These are phyloP conservation scores for Heliconius melpomene DNA, from an alignment of 1,140 invertebrate species.

Conservation along the genomic window DNA sequence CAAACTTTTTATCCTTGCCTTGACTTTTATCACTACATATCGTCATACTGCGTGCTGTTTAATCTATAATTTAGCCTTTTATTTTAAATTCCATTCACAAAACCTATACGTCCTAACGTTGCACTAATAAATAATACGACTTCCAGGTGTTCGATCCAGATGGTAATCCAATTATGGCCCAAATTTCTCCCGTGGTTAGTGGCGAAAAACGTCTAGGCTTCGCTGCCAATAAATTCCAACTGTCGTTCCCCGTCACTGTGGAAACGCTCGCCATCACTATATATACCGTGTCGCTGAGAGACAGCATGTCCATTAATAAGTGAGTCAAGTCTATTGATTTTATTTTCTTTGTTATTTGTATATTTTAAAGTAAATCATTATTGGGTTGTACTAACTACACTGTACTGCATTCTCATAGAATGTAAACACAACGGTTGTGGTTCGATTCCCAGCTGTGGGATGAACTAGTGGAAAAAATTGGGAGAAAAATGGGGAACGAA, in stretches of 20 bases:
- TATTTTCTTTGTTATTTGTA: background rate
- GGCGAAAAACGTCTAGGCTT: conserved; percentile 60
- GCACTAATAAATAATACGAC: background rate
- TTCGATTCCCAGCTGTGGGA: no score
- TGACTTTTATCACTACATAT: no score
- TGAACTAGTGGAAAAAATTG: no score
- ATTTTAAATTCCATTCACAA: no score
- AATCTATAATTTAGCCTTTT: no score
- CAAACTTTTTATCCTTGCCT: no score
- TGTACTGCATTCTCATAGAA: no score
- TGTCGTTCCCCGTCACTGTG: conserved; percentile 72
- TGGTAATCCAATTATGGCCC: conserved; percentile 67
- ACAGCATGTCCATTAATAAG: conserved; percentile 68
- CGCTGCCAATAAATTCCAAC: conserved; percentile 68
- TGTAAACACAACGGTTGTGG: no score
- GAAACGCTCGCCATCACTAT: conserved; percentile 61
- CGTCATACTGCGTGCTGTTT: no score
- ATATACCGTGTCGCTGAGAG: conserved; percentile 64
- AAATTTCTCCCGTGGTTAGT: conserved; percentile 64
- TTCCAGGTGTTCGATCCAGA: conserved; percentile 57
- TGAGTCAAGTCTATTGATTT: conserved; percentile 39
- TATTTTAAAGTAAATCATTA: background rate
- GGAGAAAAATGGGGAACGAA: no score
- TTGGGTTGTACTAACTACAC: no score
- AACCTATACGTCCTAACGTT: no score